Evolutionary conservation across 2,113 vertebrate genomes (phyloP), one percentile per base, ranked within the genome.

Genomic region (Cyphomyrus discorhynchus): DNA sequence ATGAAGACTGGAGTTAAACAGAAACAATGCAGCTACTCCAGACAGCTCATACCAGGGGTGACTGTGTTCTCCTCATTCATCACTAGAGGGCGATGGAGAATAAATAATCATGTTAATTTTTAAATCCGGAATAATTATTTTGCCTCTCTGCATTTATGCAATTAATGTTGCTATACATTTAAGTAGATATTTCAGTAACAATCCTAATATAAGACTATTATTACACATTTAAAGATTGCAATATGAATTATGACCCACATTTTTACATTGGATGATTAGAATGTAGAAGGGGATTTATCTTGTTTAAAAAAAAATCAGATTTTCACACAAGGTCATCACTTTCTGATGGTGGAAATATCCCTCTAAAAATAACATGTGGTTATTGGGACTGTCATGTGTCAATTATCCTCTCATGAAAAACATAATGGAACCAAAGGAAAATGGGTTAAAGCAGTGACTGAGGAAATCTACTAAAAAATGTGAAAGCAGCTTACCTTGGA

Each of bases 41-140:
- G 35, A 24, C 19, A 83, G 17, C 17, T 17, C 6, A 83, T 19
- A 24, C 3, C 21, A 4, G 80, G 80, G 19, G 35, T 50, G 27
- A 52, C 83, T 47, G 82, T 31, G 85, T 56, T 87, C 27, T 49
- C 85, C 27, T 35, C n/a, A 87, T 19, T 35, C 2, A 27, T 87
- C 85, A 87, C 85, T 87, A 87, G 49, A 87, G 85, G 85, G 85
- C 85, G 50, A 87, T 8, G 50, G 85, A 87, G 50, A 87, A 87
- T 53, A 87, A 87, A 53, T 53, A 53, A 53, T 21, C 85, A 87
- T 42, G 21, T 47, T n/a, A 47, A 85, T 83, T 83, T 21, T 47
- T 47, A 49, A 86, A 86, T 31, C 5, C 6, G 19, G 7, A 84
- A 46, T 45, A 84, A 45, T 39, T 24, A 35, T 15, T 35, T 53